Evolutionary conservation across 2,113 vertebrate species (phyloP).

Genomic region (Orycteropus afer): DNA sequence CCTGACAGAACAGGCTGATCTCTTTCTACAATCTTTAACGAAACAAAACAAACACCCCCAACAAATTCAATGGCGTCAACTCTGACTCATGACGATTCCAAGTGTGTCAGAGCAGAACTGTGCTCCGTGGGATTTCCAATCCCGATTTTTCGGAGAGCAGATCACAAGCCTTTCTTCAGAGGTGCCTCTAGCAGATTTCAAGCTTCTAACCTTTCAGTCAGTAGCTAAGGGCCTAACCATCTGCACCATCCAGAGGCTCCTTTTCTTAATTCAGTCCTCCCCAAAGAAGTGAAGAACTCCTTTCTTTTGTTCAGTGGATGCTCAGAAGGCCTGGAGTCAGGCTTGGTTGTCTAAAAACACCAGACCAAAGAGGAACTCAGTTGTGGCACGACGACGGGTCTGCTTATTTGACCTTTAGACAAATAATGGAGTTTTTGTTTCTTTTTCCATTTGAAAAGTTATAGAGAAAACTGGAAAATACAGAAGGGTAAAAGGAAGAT

Average conservation of each 20-base stretch:
- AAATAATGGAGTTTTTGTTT: neutral
- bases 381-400: neutral
- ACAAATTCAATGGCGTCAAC: too few species aligned
- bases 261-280: neutral
- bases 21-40: neutral
- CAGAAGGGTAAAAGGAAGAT: neutral
- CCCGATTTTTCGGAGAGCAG: too few species aligned
- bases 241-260: too few species aligned
- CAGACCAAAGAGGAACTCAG: neutral
- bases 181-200: too few species aligned
- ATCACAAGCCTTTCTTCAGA: too few species aligned
- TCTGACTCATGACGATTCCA: too few species aligned
- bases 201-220: too few species aligned
- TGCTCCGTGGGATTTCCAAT: too few species aligned
- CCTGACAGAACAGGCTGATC: neutral
- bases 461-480: conserved; percentile 25
- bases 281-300: neutral
- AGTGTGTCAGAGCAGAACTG: too few species aligned
- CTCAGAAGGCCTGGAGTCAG: neutral
- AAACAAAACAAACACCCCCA: too few species aligned
- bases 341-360: neutral
- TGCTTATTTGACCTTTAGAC: neutral
- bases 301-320: neutral
- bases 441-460: conserved; percentile 1
- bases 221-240: too few species aligned